These are phyloP conservation scores for Lasiurus cinereus DNA, from an alignment of 2,113 vertebrate genomes.

Conservation along the genomic window DNA sequence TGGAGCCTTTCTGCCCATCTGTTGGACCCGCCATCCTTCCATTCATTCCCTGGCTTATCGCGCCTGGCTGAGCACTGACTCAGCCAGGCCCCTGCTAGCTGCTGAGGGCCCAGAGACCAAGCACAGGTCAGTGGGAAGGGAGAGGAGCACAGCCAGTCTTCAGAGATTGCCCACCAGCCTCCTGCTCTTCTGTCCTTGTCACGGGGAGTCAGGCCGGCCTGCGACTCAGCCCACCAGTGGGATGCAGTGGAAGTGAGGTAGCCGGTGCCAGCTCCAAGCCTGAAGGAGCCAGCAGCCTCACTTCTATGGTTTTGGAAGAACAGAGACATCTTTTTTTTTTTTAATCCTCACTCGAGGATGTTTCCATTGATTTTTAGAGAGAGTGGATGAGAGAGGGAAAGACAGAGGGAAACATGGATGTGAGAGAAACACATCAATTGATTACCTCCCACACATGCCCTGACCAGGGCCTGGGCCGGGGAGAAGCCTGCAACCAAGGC, in stretches of 20 bases:
- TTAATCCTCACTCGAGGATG: too few species aligned
- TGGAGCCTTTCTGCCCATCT: slow-evolving; percentile 59
- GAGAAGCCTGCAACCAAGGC: too few species aligned
- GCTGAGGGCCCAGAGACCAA: not conserved
- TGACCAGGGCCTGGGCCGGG: too few species aligned
- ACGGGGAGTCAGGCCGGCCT: not conserved
- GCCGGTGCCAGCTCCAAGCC: not conserved
- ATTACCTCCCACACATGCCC: too few species aligned
- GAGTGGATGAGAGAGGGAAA: too few species aligned
- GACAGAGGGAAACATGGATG: too few species aligned
- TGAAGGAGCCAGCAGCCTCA: not conserved
- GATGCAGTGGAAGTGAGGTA: not conserved
- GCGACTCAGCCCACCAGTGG: not conserved
- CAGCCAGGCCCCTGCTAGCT: slow-evolving; percentile 20
- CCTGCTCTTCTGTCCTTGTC: not conserved
- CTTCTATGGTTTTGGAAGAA: not conserved
- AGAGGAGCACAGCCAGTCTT: not conserved
- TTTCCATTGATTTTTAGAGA: too few species aligned
- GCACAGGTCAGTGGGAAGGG: not conserved
- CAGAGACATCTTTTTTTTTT: too few species aligned
- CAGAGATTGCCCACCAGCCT: not conserved
- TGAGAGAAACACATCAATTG: too few species aligned
- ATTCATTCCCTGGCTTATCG: not conserved
- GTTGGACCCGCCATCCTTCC: not conserved
- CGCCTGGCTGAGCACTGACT: not conserved